Base-by-base conservation (phyloP, 2,113 vertebrate genomes). In the Dendropsophus ebraccatus region DNA sequence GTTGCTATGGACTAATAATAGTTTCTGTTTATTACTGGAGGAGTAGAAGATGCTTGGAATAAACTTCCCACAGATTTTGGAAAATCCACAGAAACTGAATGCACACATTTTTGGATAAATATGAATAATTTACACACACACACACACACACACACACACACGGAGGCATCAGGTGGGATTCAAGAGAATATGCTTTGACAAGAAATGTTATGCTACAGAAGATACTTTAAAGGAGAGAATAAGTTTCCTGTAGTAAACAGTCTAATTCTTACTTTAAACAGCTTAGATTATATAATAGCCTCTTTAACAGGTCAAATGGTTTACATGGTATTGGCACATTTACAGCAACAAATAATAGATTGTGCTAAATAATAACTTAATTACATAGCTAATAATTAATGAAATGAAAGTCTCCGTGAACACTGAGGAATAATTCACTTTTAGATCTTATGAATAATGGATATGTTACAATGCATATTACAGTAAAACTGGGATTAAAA, bases 371-470 rank as follows among this genome's bases (percentile, higher is more conserved):
- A 86, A 69, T 56, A 32, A 19, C 37, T 70, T 85, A 79, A 79
- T 79, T 85, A 69, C 32, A 78, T 32, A 80, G 84, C 49, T 35
- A 86, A 86, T 81, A 86, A 86, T 86, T 86, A 80, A 81, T 80
- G 76, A 80, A 86, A 47, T 72, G 41, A 37, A 81, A 50, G 14
- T 73, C 49, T 60, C 35, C 16, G 30, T 54, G 49, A 86, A 60
- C 84, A 86, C 84, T n/a, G 7, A 72, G 65, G 49, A 70, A 81
- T 73, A 12, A 81, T 86, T 81, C 52, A 58, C 65, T 81, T 86
- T 86, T 72, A 81, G 35, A 85, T 85, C 54, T 30, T 23, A 81
- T 86, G 76, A 72, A 86, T 81, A 72, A 86, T 86, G 60, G 19
- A 86, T 76, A 28, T 72, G 49, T 58, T 58, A 72, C 84, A 72